phyloP scores from a whole-genome alignment of 2,113 vertebrate species.

The Sinocyclocheilus anshuiensis region DNA sequence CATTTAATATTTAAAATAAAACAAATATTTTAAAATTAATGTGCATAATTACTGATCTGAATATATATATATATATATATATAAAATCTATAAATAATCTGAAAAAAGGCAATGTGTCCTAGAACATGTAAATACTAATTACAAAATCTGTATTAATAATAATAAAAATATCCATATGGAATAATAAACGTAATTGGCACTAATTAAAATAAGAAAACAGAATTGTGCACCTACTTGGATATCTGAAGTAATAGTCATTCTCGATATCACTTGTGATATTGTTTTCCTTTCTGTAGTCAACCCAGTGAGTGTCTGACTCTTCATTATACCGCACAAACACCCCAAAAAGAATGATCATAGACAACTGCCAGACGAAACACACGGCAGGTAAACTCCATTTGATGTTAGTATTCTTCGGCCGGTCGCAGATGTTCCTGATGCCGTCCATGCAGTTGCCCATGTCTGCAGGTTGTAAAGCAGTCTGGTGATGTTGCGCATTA shows the following conservation, averaged over 20 bases:
- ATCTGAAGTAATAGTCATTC: slow-evolving; percentile 96
- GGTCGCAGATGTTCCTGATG: slow-evolving; percentile 61
- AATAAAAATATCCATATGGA: not conserved
- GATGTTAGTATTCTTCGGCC: slow-evolving; percentile 80
- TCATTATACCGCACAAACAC: slow-evolving; percentile 85
- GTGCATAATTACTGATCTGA: too few relatives aligned
- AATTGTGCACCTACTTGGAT: slow-evolving; percentile 90
- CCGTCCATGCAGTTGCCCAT: slow-evolving; percentile 67
- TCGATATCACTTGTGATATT: slow-evolving; percentile 83
- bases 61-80: too few relatives aligned
- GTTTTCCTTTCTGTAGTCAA: slow-evolving; percentile 35
- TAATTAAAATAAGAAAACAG: not conserved
- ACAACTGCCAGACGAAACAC: slow-evolving; percentile 85
- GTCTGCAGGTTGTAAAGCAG: not conserved
- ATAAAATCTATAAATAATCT: too few relatives aligned
- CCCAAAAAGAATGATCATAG: slow-evolving; percentile 90
- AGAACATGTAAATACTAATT: too few relatives aligned
- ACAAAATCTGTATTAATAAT: too few relatives aligned
- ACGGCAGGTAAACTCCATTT: slow-evolving; percentile 81
- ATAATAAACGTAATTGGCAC: not conserved
- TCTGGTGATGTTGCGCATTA: not conserved
- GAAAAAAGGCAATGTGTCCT: too few relatives aligned
- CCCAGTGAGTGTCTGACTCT: slow-evolving; percentile 79
- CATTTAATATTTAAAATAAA: too few relatives aligned
- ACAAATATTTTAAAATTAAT: too few relatives aligned